phyloP scores from a whole-genome alignment of 2,888 invertebrate genomes.

The Xestia rhomboidea region DNA sequence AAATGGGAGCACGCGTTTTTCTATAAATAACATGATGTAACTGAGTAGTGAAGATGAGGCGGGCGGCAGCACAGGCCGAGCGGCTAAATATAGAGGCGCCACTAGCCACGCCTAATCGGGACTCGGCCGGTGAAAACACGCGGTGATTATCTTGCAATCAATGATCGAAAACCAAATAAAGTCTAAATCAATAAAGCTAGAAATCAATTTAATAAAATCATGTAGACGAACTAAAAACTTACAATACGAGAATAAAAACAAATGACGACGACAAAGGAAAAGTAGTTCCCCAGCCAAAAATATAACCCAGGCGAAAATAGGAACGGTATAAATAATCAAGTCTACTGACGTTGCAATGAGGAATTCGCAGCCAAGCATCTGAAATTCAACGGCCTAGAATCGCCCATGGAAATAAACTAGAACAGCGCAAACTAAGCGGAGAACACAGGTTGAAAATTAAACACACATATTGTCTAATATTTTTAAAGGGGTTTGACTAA shows the following conservation, averaged over 20 bases:
- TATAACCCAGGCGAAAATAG: slow-evolving; percentile 21
- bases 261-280: slow-evolving; percentile 14
- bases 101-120: slow-evolving; percentile 78
- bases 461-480: not conserved
- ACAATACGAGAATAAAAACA: not conserved
- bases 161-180: slow-evolving; percentile 1
- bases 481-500: slow-evolving; percentile 7
- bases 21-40: slow-evolving; percentile 83
- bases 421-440: not conserved
- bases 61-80: slow-evolving; percentile 74
- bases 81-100: slow-evolving; percentile 83
- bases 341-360: not conserved
- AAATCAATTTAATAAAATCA: not conserved
- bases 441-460: slow-evolving; percentile 47
- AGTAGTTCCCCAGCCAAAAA: slow-evolving; percentile 4
- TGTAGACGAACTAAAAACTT: slow-evolving; percentile 37
- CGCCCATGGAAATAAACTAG: not conserved
- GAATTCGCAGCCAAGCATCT: not conserved
- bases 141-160: slow-evolving; percentile 58
- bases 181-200: not conserved
- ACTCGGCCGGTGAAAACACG: slow-evolving; percentile 69
- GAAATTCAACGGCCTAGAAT: not conserved
- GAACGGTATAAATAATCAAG: slow-evolving; percentile 9
- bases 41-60: slow-evolving; percentile 68
- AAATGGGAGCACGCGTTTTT: slow-evolving; percentile 71